These are phyloP conservation scores for Plecturocebus donacophilus DNA, from an alignment of 2,113 vertebrate species.

Conservation along the genomic window DNA sequence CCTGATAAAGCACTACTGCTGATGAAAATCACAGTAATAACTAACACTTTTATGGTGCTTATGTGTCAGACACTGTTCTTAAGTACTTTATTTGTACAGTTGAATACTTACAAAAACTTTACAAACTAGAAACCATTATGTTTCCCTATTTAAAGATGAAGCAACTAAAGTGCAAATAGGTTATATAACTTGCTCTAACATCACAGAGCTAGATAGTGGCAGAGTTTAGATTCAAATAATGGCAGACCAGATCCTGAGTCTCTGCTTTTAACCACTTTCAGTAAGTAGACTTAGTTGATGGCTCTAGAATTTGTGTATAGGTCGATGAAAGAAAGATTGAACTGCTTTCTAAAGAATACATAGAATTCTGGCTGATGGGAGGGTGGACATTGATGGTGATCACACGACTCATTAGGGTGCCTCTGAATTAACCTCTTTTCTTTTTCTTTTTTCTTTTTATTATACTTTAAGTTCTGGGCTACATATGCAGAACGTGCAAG, in stretches of 20 bases:
- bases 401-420: neutral
- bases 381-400: neutral
- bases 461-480: too few species aligned
- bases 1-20: neutral
- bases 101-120: neutral
- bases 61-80: neutral
- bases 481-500: too few species aligned
- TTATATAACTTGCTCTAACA: neutral
- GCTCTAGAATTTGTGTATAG: neutral
- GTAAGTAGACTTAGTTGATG: neutral
- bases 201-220: neutral
- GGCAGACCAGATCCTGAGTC: neutral
- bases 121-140: neutral
- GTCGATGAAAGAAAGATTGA: neutral
- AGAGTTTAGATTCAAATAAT: neutral
- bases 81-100: neutral
- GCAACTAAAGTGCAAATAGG: rapidly evolving
- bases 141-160: neutral
- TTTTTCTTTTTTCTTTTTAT: neutral
- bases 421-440: neutral
- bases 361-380: neutral
- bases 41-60: neutral
- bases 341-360: neutral
- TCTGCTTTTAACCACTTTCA: neutral
- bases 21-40: neutral